Evolutionary conservation across 2,888 invertebrate genomes (phyloP).

Genomic region (Carabus problematicus): DNA sequence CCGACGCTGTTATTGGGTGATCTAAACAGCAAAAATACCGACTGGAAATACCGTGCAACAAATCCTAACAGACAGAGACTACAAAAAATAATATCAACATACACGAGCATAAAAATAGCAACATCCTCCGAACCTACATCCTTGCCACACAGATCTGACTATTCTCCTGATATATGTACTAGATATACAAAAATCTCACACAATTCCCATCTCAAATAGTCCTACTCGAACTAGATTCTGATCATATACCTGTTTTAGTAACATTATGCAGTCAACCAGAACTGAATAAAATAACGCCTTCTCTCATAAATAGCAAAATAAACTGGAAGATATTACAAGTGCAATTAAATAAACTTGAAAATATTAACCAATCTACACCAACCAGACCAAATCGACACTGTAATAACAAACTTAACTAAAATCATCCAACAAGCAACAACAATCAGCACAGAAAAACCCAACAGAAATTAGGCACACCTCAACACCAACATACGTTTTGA

Average conservation of each 20-base stretch:
- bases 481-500: no score
- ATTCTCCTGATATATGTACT: conserved; percentile 24
- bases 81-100: conserved; percentile 7
- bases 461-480: no score
- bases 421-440: no score
- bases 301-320: neutral
- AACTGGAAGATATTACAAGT: conserved; percentile 14
- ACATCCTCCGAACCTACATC: conserved; percentile 12
- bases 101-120: conserved; percentile 14
- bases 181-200: conserved; percentile 10
- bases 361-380: no score
- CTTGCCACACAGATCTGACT: conserved; percentile 17
- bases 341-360: conserved; percentile 3
- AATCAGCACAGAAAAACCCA: no score
- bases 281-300: neutral
- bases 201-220: conserved; percentile 34
- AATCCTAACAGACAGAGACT: conserved; percentile 31
- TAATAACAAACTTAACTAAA: no score
- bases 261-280: conserved; percentile 14
- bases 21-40: conserved; percentile 7
- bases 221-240: conserved; percentile 39
- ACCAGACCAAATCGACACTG: no score
- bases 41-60: conserved; percentile 26
- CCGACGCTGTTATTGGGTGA: conserved; percentile 31
- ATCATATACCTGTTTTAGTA: conserved; percentile 35